Conservation (phyloP, 2,113 vertebrate genomes). For the Mus pahari region DNA sequence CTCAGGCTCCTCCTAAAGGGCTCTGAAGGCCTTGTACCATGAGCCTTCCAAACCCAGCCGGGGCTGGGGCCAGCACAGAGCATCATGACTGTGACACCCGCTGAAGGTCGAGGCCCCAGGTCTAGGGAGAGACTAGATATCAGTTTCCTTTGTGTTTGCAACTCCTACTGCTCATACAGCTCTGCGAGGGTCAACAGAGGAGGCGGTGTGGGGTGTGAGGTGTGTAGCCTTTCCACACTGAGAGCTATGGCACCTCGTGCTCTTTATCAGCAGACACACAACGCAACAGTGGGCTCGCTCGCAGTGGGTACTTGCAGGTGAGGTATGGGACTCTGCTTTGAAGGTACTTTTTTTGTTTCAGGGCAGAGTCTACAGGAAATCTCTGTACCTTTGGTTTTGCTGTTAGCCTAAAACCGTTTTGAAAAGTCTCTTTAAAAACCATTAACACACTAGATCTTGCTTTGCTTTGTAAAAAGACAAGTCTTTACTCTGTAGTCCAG, state of each 20-base stretch:
- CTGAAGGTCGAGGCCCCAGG: neutral
- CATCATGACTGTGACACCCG: neutral
- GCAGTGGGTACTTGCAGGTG: neutral
- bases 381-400: neutral
- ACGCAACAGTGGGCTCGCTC: neutral
- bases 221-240: neutral
- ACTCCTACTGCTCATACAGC: neutral
- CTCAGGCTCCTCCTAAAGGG: conserved; percentile 29
- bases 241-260: neutral
- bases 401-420: neutral
- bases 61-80: neutral
- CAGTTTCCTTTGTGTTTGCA: neutral
- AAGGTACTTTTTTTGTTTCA: neutral
- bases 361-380: neutral
- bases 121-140: neutral
- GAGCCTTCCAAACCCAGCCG: neutral
- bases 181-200: neutral
- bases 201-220: rapidly evolving
- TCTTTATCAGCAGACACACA: neutral
- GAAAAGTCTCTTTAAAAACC: neutral
- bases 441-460: neutral
- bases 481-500: neutral
- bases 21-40: neutral
- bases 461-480: neutral
- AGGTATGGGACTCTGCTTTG: neutral